Conservation (phyloP, 2,888 invertebrate genomes). For the Ypsolopha scabrella region DNA sequence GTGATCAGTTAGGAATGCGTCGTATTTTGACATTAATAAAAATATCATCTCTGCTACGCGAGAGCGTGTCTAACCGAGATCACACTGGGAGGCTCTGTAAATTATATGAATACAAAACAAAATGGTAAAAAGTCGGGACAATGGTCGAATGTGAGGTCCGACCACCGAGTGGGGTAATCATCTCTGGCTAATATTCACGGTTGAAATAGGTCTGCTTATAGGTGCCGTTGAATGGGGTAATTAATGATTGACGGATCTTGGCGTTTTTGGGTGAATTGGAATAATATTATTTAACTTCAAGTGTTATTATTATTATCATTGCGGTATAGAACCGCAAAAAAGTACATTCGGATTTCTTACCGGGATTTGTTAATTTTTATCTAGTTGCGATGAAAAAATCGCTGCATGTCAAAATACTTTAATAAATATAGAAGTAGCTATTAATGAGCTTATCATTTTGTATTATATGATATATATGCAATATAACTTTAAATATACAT, state of each 20-base stretch:
- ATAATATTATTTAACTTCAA: too few species aligned
- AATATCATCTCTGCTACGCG: slow-evolving; percentile 66
- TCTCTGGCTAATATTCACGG: slow-evolving; percentile 6
- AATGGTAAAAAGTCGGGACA: slow-evolving; percentile 44
- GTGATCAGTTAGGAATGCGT: slow-evolving; percentile 8
- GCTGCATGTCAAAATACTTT: too few species aligned
- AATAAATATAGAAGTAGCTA: too few species aligned
- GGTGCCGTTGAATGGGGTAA: slow-evolving; percentile 4
- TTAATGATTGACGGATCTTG: not conserved
- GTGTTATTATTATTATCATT: too few species aligned
- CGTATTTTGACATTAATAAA: slow-evolving; percentile 69
- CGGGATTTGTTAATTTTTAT: too few species aligned
- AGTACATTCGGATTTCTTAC: too few species aligned
- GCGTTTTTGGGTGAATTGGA: slow-evolving; percentile 4
- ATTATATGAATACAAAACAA: slow-evolving; percentile 51
- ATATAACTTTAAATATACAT: too few species aligned
- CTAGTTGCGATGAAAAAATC: too few species aligned
- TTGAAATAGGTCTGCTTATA: not conserved
- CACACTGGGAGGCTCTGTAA: slow-evolving; percentile 63
- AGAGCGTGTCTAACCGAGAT: slow-evolving; percentile 67
- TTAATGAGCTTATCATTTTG: too few species aligned
- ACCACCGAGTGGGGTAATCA: slow-evolving; percentile 35
- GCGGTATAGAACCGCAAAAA: too few species aligned
- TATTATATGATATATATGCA: too few species aligned
- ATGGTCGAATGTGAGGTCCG: slow-evolving; percentile 55